These are phyloP conservation scores for Vultur gryphus DNA, from an alignment of 2,797 vertebrate species.

Conservation along the genomic window DNA sequence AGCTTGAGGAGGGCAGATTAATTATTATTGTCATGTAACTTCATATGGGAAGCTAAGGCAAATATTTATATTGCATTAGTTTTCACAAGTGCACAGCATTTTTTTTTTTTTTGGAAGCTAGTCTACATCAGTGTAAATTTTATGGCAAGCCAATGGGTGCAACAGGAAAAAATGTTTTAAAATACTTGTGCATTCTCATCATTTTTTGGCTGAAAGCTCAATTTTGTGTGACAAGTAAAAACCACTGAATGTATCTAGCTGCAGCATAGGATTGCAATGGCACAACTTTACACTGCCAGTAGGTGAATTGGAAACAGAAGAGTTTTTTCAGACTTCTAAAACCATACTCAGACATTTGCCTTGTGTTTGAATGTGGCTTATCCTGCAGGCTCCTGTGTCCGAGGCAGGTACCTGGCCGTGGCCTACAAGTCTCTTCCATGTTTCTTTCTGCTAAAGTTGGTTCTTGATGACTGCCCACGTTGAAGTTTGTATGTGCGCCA, in stretches of 20 bases:
- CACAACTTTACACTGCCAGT: not conserved
- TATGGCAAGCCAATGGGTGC: not conserved
- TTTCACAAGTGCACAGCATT: not conserved
- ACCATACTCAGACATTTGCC: not conserved
- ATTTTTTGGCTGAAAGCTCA: not conserved
- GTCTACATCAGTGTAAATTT: not conserved
- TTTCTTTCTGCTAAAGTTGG: not conserved
- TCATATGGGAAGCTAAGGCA: not conserved
- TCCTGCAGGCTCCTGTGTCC: fast-evolving
- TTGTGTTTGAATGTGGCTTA: not conserved
- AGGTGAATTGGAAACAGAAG: not conserved
- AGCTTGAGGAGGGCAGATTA: not conserved
- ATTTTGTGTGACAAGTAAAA: not conserved
- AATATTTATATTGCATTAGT: not conserved
- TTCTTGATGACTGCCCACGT: not conserved
- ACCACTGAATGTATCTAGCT: not conserved
- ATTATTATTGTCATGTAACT: not conserved
- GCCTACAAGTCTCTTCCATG: not conserved
- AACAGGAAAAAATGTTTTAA: not conserved
- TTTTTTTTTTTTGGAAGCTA: not conserved
- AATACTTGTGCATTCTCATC: not conserved
- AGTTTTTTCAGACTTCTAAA: not conserved
- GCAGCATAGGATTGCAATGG: not conserved
- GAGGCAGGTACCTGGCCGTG: not conserved
- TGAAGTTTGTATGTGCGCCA: not conserved